Base-by-base conservation (phyloP, 2,888 invertebrate species). In the Phortica okadai region DNA sequence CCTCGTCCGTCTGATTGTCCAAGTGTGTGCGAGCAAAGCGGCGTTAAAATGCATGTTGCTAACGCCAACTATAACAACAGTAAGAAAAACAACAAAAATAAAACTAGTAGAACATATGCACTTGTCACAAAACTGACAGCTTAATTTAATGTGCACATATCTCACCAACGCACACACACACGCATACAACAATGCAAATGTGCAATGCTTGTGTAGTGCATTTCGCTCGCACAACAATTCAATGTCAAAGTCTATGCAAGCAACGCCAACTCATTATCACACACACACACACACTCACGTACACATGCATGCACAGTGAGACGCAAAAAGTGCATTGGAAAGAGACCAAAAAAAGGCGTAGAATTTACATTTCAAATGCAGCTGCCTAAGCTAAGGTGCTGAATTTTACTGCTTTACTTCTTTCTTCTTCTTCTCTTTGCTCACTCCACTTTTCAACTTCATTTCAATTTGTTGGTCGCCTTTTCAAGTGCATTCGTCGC, bases 101-200 rank as follows among this genome's bases (percentile, higher is more conserved):
- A 21, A 69, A 69, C 45, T 45, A 69, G 44, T 44, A 69, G 45
- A 45, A 42, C 45, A 69, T 16, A 85, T 87, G 88, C 88, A 84
- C 86, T 88, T 88, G 86, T 86, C 86, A 86, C 87, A 87, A 82
- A 82, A 84, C 84, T 88, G 87, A 87, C 87, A 87, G 87, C 88
- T 87, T 84, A 86, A 87, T 86, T 87, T 88, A 87, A 87, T 84
- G 88, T 82, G 80, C 87, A 86, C 85, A 86, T 86, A 87, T 86
- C 84, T 86, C 86, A 85, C 87, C 80, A 75, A 76, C 77, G 78
- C 41, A 74, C 74, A 42, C 50, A 64, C 14, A 11, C 62, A 45
- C n/a, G 50, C 44, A 44, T 79, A 81, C 77, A 87, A 62, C 50
- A 50, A 62, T 62, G 62, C 62, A 21, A 62, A 62, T 62, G 62